Evolutionary conservation across 2,797 vertebrate species (phyloP), one percentile per base, ranked within the genome.

Genomic region (Takifugu rubripes): DNA sequence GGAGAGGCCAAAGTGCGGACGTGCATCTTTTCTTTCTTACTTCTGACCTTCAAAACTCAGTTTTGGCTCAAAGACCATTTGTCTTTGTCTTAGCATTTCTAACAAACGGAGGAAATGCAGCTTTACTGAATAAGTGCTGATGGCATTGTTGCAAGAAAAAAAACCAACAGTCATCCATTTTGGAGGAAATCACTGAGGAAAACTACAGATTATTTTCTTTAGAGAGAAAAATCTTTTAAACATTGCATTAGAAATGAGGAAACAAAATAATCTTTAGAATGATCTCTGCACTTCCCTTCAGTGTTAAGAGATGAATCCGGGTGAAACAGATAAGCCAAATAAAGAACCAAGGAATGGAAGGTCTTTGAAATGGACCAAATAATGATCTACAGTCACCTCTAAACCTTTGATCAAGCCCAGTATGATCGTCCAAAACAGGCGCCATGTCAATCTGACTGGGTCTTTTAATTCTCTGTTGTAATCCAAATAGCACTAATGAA

Each of bases 91-190:
- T 21, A 21, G 64, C 72, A 62, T 68, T 65, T 63, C 68, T 72
- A 85, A 87, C 84, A 86, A 89, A 86, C 45, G 66, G 56, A 84
- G 81, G 83, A 90, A 86, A 81, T 6, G 9, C 3, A n/a, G 75
- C 64, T 70, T 71, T 11, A 64, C 54, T 56, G 53, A 42, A 50
- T 61, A 62, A 84, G 74, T 67, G 72, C 64, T 75, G 77, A 64
- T 74, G 75, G 75, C 73, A 78, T 61, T 5, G 36, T 61, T 66
- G 57, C 50, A 70, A 55, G 46, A 61, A 64, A 76, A 75, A 79
- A 59, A 47, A 29, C 8, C 1, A 62, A 73, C 57, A 73, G 66
- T 72, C 64, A 67, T 70, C 53, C 52, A 77, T 73, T 78, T 57
- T 56, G 62, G 14, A 67, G 52, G 72, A 78, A 77, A 77, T 74